Evolutionary conservation across 2,888 invertebrate genomes (phyloP).

Genomic region (Tanypteryx hageni): DNA sequence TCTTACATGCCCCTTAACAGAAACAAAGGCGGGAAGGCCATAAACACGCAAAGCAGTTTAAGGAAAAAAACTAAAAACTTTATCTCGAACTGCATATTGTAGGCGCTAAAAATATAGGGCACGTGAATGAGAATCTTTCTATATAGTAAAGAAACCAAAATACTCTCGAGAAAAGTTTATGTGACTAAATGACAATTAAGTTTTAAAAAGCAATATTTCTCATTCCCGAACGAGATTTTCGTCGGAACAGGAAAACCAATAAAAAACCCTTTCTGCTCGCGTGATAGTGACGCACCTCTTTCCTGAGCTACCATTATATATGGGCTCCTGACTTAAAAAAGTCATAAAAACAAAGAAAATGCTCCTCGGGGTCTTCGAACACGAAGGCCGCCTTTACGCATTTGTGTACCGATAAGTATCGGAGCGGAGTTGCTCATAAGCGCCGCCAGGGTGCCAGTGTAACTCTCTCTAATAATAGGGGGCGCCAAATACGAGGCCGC

Average conservation of each 20-base stretch:
- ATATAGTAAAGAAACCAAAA: too few species aligned
- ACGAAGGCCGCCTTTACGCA: slow-evolving; percentile 52
- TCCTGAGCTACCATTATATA: background rate
- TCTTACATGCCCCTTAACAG: background rate
- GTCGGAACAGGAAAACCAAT: too few species aligned
- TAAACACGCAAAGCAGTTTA: slow-evolving; percentile 20
- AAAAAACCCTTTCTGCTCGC: background rate
- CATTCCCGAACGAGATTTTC: too few species aligned
- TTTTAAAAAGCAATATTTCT: too few species aligned
- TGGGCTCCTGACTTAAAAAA: background rate
- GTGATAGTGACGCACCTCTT: slow-evolving; percentile 9
- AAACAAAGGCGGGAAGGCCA: background rate
- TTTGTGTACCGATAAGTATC: slow-evolving; percentile 49
- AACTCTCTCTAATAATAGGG: slow-evolving; percentile 56
- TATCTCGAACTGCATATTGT: slow-evolving; percentile 29
- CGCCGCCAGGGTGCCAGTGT: slow-evolving; percentile 43
- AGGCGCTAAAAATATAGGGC: background rate
- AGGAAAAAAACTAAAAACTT: background rate
- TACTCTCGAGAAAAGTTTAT: background rate
- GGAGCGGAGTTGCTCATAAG: background rate
- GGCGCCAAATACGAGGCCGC: background rate
- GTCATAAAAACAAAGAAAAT: slow-evolving; percentile 11
- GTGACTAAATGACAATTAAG: background rate
- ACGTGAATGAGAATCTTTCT: too few species aligned
- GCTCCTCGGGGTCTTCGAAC: slow-evolving; percentile 13